Percentiles rank a stretch among this genome's conserved stretches.
Evolutionary conservation across 2,888 invertebrate genomes (phyloP).

Genomic region (Drosophila imparisetae): DNA sequence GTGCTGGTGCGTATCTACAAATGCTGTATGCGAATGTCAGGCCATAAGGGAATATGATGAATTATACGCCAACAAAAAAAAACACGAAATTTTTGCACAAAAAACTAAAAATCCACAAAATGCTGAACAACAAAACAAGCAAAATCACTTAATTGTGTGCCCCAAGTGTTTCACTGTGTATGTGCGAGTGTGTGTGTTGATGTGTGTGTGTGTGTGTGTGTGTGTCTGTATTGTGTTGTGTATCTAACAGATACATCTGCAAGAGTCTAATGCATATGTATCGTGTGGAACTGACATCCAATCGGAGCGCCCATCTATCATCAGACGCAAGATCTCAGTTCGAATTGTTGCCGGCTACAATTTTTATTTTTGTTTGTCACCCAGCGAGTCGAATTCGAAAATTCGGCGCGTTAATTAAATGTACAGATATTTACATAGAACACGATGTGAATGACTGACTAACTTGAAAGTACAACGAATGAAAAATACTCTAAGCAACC

Average conservation of each 20-base stretch:
- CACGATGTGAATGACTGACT: not conserved
- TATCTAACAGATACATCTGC: slow-evolving; percentile 63
- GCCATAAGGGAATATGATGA: slow-evolving; percentile 74
- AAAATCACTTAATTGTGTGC: slow-evolving; percentile 75
- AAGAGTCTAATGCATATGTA: slow-evolving; percentile 66
- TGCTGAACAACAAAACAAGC: slow-evolving; percentile 70
- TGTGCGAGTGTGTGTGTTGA: slow-evolving; percentile 23
- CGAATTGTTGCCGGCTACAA: slow-evolving; percentile 43
- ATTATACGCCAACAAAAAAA: slow-evolving; percentile 57
- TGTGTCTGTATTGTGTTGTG: slow-evolving; percentile 29
- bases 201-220: slow-evolving; percentile 4
- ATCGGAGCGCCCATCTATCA: slow-evolving; percentile 53
- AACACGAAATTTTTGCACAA: slow-evolving; percentile 52
- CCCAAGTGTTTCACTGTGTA: slow-evolving; percentile 45
- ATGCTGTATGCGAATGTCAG: slow-evolving; percentile 73
- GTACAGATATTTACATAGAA: slow-evolving; percentile 64
- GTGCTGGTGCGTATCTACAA: slow-evolving; percentile 68
- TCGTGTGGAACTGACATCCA: slow-evolving; percentile 57
- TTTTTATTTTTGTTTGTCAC: slow-evolving; percentile 51
- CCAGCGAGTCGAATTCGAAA: slow-evolving; percentile 34
- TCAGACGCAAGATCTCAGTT: slow-evolving; percentile 45
- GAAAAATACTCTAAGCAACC: slow-evolving; percentile 8
- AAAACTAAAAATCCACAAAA: slow-evolving; percentile 71
- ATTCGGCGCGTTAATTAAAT: slow-evolving; percentile 69
- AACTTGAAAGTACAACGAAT: not conserved